Conservation (phyloP, 2,888 invertebrate genomes). For the Arrhopalites spinosus region DNA sequence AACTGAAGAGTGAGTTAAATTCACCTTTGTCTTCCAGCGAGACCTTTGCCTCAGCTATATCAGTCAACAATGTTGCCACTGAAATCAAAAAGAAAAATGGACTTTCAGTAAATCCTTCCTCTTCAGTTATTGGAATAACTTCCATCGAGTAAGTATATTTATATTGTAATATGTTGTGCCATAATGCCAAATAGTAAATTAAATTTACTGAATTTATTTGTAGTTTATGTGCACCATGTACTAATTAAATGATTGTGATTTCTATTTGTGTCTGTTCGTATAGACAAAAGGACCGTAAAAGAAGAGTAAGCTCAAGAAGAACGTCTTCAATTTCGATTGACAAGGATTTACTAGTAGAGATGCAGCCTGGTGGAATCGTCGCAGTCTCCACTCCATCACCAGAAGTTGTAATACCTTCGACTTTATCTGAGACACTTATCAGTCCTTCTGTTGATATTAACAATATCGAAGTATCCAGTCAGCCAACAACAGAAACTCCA, state of each 20-base stretch:
- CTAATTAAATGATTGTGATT: too few relatives aligned
- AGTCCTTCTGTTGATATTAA: not conserved
- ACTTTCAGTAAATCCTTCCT: conserved; percentile 34
- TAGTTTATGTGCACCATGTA: too few relatives aligned
- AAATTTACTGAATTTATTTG: too few relatives aligned
- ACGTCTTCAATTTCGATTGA: conserved; percentile 48
- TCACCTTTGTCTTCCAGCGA: conserved; percentile 1
- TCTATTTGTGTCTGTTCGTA: not conserved
- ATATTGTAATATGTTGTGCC: too few relatives aligned
- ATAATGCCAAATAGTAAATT: too few relatives aligned
- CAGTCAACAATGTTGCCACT: not conserved
- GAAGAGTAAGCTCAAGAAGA: conserved; percentile 52
- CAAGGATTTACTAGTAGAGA: conserved; percentile 24
- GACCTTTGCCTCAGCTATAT: not conserved
- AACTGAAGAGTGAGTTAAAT: conserved; percentile 37
- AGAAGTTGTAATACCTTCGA: not conserved
- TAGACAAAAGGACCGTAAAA: conserved; percentile 48
- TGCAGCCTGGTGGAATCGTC: not conserved
- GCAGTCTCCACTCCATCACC: not conserved
- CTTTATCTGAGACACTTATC: not conserved
- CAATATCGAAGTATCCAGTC: not conserved
- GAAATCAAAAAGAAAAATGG: conserved; percentile 44
- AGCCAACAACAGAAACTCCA: not conserved
- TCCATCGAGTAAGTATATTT: conserved; percentile 30
- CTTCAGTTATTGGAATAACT: not conserved